Percentiles rank a stretch among this genome's conserved stretches.
Evolutionary conservation across 2,888 invertebrate species (phyloP).

Genomic region (Lysandra bellargus): DNA sequence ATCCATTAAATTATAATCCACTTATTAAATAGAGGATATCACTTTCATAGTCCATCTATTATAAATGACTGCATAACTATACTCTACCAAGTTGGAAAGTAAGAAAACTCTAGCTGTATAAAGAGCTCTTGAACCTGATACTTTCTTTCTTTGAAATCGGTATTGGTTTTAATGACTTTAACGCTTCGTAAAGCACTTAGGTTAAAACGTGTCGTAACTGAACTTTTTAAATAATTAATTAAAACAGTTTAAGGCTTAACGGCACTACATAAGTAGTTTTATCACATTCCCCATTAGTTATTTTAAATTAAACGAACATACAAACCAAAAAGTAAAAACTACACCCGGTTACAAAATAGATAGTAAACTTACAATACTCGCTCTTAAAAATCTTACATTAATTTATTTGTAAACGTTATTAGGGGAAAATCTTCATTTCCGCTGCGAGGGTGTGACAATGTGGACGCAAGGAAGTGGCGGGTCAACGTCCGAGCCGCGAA

Average conservation of each 20-base stretch:
- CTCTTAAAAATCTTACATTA: constrained; percentile 3
- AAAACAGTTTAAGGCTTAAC: not conserved
- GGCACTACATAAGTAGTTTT: not conserved
- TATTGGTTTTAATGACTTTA: constrained; percentile 21
- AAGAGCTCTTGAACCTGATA: constrained; percentile 2
- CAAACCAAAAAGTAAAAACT: not conserved
- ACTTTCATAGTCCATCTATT: not conserved
- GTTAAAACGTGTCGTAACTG: constrained; percentile 3
- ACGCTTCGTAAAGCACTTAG: constrained; percentile 12
- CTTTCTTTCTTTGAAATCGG: constrained; percentile 8
- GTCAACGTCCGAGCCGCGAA: constrained; percentile 43
- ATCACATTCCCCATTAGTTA: not conserved
- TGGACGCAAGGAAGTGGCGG: constrained; percentile 39
- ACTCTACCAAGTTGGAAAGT: constrained; percentile 3
- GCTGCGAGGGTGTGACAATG: constrained; percentile 36
- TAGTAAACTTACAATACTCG: not conserved
- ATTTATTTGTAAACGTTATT: constrained; percentile 33
- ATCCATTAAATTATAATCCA: not conserved
- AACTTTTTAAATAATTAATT: not conserved
- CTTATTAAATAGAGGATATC: not conserved
- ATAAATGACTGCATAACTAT: not conserved
- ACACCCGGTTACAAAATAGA: not conserved
- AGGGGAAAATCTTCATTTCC: constrained; percentile 28
- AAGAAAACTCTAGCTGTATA: constrained; percentile 1
- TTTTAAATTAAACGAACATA: not conserved